A percentile compares a stretch with the other conserved stretches of the same genome.
Evolutionary conservation across 2,113 vertebrate genomes (phyloP).

Genomic region (Anarrhichthys ocellatus): DNA sequence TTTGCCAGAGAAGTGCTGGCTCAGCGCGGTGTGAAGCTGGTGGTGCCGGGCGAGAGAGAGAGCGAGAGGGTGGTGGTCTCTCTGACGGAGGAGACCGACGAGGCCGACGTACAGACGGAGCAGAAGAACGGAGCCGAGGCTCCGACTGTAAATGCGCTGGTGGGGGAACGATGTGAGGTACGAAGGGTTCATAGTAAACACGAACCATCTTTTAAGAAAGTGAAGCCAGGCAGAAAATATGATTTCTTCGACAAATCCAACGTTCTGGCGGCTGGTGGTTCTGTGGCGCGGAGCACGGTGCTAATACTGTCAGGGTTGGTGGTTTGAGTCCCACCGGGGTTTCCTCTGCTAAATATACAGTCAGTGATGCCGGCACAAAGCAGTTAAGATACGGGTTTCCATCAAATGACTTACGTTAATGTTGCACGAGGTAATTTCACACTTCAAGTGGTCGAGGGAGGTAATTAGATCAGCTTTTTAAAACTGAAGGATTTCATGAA

Average conservation of each 20-base stretch:
- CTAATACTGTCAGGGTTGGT: background rate
- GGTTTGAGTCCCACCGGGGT: conserved; percentile 25
- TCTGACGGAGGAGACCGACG: conserved; percentile 75
- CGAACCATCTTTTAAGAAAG: background rate
- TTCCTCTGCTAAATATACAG: conserved; percentile 11
- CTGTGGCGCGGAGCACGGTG: background rate
- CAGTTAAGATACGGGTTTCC: background rate
- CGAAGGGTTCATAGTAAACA: background rate
- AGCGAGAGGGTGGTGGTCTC: conserved; percentile 75
- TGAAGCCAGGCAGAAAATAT: background rate
- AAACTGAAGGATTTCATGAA: conserved; percentile 12
- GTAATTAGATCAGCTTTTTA: conserved; percentile 3
- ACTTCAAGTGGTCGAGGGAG: background rate
- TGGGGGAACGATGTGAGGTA: conserved; percentile 87
- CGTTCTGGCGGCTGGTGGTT: background rate
- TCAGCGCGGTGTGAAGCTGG: conserved; percentile 86
- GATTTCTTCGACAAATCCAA: too few species aligned
- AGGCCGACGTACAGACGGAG: conserved; percentile 21
- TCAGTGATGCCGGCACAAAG: background rate
- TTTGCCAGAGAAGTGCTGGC: conserved; percentile 87
- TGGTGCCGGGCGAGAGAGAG: conserved; percentile 88
- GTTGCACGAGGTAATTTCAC: conserved; percentile 41
- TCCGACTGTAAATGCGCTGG: conserved; percentile 49
- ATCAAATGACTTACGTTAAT: conserved; percentile 26
- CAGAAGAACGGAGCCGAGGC: conserved; percentile 62